Percentiles rank a stretch among this genome's conserved stretches.
Evolutionary conservation across 2,113 vertebrate species (phyloP).

Genomic region (Microtus richardsoni): DNA sequence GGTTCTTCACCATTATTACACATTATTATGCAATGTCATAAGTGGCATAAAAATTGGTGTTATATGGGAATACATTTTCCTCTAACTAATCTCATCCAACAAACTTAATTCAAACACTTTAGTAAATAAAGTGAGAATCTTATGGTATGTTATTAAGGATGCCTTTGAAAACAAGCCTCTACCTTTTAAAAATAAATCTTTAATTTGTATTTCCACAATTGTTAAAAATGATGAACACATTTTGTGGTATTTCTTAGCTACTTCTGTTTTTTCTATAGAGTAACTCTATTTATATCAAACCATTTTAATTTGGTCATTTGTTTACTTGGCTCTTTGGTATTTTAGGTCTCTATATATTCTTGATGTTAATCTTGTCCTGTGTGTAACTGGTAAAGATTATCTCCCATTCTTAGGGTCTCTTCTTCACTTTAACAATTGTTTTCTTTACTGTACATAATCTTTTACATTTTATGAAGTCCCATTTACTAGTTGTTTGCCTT

Average conservation of each 20-base stretch:
- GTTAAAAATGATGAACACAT: neutral
- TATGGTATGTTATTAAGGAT: neutral
- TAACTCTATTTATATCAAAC: neutral
- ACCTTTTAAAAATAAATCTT: constrained; percentile 43
- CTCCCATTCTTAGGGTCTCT: neutral
- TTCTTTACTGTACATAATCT: neutral
- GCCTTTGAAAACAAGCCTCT: neutral
- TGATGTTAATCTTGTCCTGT: neutral
- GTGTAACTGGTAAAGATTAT: neutral
- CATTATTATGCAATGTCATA: constrained; percentile 2
- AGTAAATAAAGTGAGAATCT: constrained; percentile 41
- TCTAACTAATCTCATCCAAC: constrained; percentile 11
- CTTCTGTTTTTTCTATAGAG: neutral
- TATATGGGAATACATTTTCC: constrained; percentile 10
- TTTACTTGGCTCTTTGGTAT: neutral
- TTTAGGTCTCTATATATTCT: neutral
- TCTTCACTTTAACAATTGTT: neutral
- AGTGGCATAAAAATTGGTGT: neutral
- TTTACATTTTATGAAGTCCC: neutral
- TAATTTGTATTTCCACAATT: neutral
- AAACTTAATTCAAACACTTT: constrained; percentile 43
- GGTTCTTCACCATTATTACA: neutral
- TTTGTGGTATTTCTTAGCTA: neutral
- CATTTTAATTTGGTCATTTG: neutral
- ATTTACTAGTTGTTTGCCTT: neutral